phyloP scores from a whole-genome alignment of 2,888 invertebrate genomes.

The Drosophila neoperkinsi region DNA sequence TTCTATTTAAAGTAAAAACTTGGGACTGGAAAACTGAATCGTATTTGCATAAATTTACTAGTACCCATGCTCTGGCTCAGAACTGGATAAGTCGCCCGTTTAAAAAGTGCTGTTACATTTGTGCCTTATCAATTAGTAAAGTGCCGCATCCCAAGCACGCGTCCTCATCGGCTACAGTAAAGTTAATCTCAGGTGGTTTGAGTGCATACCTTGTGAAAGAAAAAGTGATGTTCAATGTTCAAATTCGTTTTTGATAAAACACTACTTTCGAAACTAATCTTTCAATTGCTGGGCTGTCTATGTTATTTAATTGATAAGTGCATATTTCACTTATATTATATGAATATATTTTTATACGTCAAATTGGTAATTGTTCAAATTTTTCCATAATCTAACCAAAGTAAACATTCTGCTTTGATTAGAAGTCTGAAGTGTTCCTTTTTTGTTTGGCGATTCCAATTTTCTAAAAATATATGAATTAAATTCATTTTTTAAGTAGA shows the following conservation, averaged over 20 bases:
- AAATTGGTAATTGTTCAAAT: constrained; percentile 3
- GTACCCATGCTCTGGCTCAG: constrained; percentile 10
- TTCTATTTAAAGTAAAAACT: background rate
- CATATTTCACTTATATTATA: background rate
- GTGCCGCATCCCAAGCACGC: constrained; percentile 26
- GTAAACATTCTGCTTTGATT: background rate
- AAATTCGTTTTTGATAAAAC: no score
- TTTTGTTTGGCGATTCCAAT: constrained; percentile 4
- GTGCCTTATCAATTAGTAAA: constrained; percentile 38
- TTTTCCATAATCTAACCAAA: background rate
- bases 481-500: constrained; percentile 39
- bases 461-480: background rate
- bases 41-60: constrained; percentile 63
- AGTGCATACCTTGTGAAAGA: constrained; percentile 3
- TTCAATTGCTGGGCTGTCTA: background rate
- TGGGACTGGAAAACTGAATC: constrained; percentile 24
- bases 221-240: constrained; percentile 3
- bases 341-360: constrained; percentile 13
- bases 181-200: constrained; percentile 36
- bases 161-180: constrained; percentile 33
- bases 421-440: background rate
- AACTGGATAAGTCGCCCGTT: constrained; percentile 20
- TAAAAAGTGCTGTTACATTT: constrained; percentile 24
- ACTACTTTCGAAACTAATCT: constrained; percentile 3
- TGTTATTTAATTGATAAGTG: background rate